These are phyloP conservation scores for Telmatochromis sp. DNA, from an alignment of 2,113 vertebrate species.

Conservation along the genomic window DNA sequence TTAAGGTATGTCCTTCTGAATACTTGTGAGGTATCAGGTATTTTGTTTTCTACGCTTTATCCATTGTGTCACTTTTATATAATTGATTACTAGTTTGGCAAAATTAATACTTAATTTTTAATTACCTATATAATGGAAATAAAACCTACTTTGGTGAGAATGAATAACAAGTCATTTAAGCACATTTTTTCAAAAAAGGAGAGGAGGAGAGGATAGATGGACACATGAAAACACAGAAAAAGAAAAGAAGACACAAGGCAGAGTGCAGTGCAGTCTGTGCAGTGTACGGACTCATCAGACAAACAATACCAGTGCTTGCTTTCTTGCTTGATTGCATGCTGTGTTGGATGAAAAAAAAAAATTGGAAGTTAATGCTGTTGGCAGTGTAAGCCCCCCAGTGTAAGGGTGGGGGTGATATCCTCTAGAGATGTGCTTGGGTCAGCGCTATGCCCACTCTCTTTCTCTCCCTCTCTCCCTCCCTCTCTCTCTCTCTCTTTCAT, in stretches of 20 bases:
- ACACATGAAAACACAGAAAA: not conserved
- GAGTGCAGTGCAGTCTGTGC: not conserved
- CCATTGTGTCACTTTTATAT: not conserved
- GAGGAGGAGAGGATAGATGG: not conserved
- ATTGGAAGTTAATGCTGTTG: conserved; percentile 56
- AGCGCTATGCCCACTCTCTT: conserved; percentile 45
- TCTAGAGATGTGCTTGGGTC: conserved; percentile 60
- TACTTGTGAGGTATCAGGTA: not conserved
- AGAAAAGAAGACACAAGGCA: not conserved
- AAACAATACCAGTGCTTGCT: conserved; percentile 37
- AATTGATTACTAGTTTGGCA: not conserved
- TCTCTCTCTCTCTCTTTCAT: not conserved
- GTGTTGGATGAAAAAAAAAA: conserved; percentile 26
- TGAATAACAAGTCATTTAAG: not conserved
- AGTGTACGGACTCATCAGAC: conserved; percentile 28
- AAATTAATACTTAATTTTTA: conserved; percentile 17
- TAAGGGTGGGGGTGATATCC: conserved; percentile 32
- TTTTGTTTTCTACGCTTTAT: not conserved
- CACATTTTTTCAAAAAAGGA: not conserved
- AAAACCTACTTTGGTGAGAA: not conserved
- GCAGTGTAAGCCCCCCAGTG: conserved; percentile 38
- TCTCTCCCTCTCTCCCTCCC: not conserved
- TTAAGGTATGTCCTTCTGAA: not conserved
- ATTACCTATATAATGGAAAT: conserved; percentile 28
- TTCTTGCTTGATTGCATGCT: conserved; percentile 51